These are phyloP conservation scores for Portevinia maculata DNA, from an alignment of 2,888 invertebrate genomes.

Conservation along the genomic window DNA sequence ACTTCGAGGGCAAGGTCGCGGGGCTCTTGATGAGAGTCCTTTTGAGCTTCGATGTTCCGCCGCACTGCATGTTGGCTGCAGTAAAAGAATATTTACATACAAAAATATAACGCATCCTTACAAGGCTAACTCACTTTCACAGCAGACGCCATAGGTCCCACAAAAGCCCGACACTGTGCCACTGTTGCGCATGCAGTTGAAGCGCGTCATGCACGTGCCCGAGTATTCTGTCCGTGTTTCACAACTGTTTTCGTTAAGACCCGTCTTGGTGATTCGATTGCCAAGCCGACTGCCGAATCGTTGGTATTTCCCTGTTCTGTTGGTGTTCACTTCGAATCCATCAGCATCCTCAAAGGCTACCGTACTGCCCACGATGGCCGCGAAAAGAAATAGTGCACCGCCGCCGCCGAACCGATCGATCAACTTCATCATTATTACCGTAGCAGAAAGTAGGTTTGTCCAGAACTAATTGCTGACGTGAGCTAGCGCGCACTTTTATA, in stretches of 20 bases:
- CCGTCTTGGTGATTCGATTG: conserved; percentile 11
- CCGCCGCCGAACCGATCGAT: conserved; percentile 12
- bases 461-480: conserved; percentile 63
- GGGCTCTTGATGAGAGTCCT: conserved; percentile 80
- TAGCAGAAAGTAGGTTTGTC: conserved; percentile 16
- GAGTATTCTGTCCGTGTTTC: conserved; percentile 78
- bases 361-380: not conserved
- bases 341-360: conserved; percentile 11
- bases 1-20: conserved; percentile 72
- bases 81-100: no score
- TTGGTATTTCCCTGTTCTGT: conserved; percentile 42
- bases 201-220: conserved; percentile 81
- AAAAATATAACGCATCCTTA: no score
- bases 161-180: conserved; percentile 80
- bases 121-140: conserved; percentile 79
- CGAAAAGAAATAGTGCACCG: conserved; percentile 2
- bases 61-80: conserved; percentile 80
- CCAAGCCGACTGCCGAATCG: conserved; percentile 12
- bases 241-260: conserved; percentile 76
- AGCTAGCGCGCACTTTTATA: conserved; percentile 56
- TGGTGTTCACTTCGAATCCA: not conserved
- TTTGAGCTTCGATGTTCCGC: conserved; percentile 78
- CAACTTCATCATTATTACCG: conserved; percentile 34
- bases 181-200: conserved; percentile 79
- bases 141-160: conserved; percentile 81